phyloP scores from a whole-genome alignment of 2,888 invertebrate genomes.

The Agriotes lineatus region DNA sequence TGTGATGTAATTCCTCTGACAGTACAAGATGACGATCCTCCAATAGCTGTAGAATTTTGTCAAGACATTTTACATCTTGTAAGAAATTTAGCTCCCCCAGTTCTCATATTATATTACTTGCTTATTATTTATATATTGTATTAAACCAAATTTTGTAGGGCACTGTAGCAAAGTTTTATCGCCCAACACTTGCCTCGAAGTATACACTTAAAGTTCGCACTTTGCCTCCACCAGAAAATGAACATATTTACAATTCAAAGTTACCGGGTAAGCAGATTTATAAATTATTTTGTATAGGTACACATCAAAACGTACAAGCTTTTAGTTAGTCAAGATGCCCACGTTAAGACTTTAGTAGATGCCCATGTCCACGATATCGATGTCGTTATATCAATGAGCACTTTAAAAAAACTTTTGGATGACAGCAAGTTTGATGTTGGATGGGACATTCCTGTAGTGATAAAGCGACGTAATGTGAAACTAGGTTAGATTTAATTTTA shows the following conservation, averaged over 20 bases:
- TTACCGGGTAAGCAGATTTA: conserved; percentile 51
- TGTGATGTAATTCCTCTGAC: conserved; percentile 47
- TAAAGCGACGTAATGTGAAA: conserved; percentile 50
- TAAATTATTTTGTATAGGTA: not conserved
- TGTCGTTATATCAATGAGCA: conserved; percentile 58
- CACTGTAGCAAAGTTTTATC: conserved; percentile 42
- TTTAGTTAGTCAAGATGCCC: conserved; percentile 58
- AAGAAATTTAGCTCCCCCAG: conserved; percentile 39
- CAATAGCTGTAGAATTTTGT: conserved; percentile 50
- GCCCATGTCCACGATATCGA: conserved; percentile 53
- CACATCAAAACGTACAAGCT: no score
- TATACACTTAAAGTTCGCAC: conserved; percentile 27
- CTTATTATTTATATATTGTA: conserved; percentile 3
- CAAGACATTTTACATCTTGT: conserved; percentile 53
- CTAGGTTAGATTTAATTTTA: no score
- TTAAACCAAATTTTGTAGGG: conserved; percentile 42
- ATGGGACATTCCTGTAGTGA: conserved; percentile 59
- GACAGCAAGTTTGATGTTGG: conserved; percentile 53
- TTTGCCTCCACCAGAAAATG: conserved; percentile 28
- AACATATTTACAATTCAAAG: conserved; percentile 43
- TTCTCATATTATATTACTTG: no score
- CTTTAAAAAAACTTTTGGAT: conserved; percentile 58
- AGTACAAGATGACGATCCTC: conserved; percentile 49
- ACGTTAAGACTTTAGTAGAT: conserved; percentile 52
- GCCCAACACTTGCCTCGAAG: conserved; percentile 39